Evolutionary conservation across 2,797 vertebrate species (phyloP).

Genomic region (Enoplosus armatus): DNA sequence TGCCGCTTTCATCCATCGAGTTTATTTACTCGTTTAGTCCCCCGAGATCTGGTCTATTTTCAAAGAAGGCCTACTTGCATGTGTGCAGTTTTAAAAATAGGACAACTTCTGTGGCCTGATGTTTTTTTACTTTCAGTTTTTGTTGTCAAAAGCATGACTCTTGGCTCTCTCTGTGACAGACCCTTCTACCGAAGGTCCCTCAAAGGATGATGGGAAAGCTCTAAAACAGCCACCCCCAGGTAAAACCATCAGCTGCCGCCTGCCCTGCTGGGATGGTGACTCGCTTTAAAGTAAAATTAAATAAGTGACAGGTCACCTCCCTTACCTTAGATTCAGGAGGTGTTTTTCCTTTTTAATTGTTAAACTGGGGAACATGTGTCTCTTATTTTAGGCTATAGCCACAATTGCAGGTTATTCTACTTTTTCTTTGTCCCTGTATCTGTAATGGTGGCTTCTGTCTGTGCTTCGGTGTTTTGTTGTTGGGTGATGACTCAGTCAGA

Average conservation of each 20-base stretch:
- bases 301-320: not conserved
- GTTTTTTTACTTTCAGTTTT: not conserved
- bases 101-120: constrained; percentile 11
- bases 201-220: constrained; percentile 77
- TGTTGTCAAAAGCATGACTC: constrained; percentile 46
- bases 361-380: not conserved
- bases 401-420: not conserved
- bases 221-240: constrained; percentile 65
- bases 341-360: constrained; percentile 21
- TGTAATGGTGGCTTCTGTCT: not conserved
- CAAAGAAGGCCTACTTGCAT: constrained; percentile 35
- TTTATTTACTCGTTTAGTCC: constrained; percentile 58
- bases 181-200: constrained; percentile 58
- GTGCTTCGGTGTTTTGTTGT: constrained; percentile 6
- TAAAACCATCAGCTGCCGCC: constrained; percentile 62
- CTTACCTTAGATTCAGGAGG: not conserved
- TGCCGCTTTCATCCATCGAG: constrained; percentile 18
- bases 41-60: constrained; percentile 65
- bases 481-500: not conserved
- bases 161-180: constrained; percentile 78
- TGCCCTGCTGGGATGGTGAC: constrained; percentile 13
- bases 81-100: constrained; percentile 34
- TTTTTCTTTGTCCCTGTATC: not conserved
- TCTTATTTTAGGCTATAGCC: constrained; percentile 8
- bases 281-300: constrained; percentile 1